phyloP scores from a whole-genome alignment of 2,113 vertebrate genomes.

The Colaptes auratus region DNA sequence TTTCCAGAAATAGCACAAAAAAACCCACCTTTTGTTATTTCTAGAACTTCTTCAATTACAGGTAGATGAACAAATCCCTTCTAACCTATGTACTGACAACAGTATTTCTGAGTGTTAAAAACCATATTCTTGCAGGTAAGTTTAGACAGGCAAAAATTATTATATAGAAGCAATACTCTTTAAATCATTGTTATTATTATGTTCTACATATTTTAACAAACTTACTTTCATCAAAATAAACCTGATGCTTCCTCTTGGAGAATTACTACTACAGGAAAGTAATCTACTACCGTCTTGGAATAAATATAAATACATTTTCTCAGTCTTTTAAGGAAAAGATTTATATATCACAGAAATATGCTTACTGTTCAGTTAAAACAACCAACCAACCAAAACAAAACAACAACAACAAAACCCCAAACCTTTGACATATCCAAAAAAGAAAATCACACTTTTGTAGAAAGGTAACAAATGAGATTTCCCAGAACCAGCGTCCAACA shows the following conservation, averaged over 20 bases:
- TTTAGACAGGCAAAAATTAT: neutral
- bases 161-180: neutral
- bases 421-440: neutral
- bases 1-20: neutral
- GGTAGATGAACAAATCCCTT: neutral
- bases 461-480: neutral
- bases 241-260: neutral
- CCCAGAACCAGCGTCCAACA: neutral
- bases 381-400: neutral
- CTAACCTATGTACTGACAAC: neutral
- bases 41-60: neutral
- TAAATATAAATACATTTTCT: neutral
- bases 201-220: neutral
- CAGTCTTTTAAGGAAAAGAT: neutral
- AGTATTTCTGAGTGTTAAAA: neutral
- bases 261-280: neutral
- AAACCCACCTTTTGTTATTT: neutral
- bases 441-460: neutral
- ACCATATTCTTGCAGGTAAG: neutral
- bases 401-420: neutral
- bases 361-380: neutral
- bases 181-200: neutral
- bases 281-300: neutral
- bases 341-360: neutral
- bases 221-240: neutral